A percentile compares a stretch with the other conserved stretches of the same genome.
phyloP scores from a whole-genome alignment of 2,888 invertebrate genomes.

The Pristionchus arcanus region DNA sequence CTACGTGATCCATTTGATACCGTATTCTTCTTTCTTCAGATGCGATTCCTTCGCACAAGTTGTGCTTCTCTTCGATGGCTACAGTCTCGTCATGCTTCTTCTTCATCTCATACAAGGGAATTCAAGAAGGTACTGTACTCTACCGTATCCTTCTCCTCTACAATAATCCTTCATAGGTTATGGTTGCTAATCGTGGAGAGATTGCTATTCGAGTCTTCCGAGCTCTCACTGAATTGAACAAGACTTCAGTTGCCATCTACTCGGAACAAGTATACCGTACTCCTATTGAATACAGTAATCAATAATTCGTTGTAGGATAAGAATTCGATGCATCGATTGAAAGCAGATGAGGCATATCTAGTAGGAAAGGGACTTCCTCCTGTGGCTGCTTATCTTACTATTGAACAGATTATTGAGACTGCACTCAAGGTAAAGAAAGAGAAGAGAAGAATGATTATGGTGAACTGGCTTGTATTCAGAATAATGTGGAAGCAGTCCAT shows the following conservation, averaged over 20 bases:
- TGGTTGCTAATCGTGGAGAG: constrained; percentile 97
- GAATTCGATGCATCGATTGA: constrained; percentile 76
- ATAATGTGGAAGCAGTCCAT: constrained; percentile 87
- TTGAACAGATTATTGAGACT: constrained; percentile 95
- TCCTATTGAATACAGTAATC: background rate
- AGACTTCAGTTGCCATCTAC: constrained; percentile 95
- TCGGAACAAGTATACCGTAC: constrained; percentile 85
- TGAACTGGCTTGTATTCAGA: constrained; percentile 59
- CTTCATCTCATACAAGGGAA: constrained; percentile 56
- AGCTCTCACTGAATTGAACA: constrained; percentile 96
- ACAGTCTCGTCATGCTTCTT: constrained; percentile 43
- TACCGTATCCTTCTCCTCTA: background rate
- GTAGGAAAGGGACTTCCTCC: constrained; percentile 96
- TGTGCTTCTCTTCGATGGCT: constrained; percentile 50
- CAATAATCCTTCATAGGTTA: constrained; percentile 83
- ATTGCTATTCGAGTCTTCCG: constrained; percentile 98
- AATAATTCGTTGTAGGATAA: constrained; percentile 66
- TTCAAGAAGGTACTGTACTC: constrained; percentile 63
- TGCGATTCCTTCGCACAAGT: constrained; percentile 52
- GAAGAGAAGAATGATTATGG: background rate
- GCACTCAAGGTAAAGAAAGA: constrained; percentile 84
- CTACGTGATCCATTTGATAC: background rate
- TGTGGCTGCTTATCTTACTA: constrained; percentile 96
- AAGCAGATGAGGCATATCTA: constrained; percentile 96
- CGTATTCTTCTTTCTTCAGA: background rate